Evolutionary conservation across 2,888 invertebrate genomes (phyloP).

Genomic region (Therioaphis trifolii): DNA sequence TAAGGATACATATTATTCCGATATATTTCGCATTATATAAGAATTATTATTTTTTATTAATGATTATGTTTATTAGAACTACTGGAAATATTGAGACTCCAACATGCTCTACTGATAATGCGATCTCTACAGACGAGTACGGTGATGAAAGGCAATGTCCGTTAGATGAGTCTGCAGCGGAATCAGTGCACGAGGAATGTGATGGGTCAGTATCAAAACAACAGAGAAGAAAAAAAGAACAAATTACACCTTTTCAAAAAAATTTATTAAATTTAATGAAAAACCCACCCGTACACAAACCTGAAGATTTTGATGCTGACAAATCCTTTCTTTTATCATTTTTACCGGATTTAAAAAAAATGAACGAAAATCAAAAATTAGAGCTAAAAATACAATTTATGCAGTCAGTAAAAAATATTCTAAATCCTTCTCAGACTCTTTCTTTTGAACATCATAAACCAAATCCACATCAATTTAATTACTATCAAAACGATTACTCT

Average conservation of each 20-base stretch:
- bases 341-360: constrained; percentile 2
- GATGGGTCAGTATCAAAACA: too few species aligned
- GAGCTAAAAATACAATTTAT: constrained; percentile 11
- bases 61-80: not conserved
- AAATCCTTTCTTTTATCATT: constrained; percentile 1
- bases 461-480: not conserved
- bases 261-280: not conserved
- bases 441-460: not conserved
- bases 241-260: not conserved
- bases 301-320: constrained; percentile 3
- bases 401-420: not conserved
- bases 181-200: too few species aligned
- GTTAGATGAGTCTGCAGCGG: too few species aligned
- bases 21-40: not conserved
- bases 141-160: too few species aligned
- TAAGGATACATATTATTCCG: not conserved
- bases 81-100: not conserved
- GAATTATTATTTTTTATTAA: too few species aligned
- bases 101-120: not conserved
- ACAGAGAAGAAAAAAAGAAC: not conserved
- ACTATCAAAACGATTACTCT: not conserved
- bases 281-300: not conserved
- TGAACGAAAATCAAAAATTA: constrained; percentile 8
- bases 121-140: not conserved
- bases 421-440: not conserved